phyloP scores from a whole-genome alignment of 2,113 vertebrate genomes.

The Nyctereutes procyonoides region DNA sequence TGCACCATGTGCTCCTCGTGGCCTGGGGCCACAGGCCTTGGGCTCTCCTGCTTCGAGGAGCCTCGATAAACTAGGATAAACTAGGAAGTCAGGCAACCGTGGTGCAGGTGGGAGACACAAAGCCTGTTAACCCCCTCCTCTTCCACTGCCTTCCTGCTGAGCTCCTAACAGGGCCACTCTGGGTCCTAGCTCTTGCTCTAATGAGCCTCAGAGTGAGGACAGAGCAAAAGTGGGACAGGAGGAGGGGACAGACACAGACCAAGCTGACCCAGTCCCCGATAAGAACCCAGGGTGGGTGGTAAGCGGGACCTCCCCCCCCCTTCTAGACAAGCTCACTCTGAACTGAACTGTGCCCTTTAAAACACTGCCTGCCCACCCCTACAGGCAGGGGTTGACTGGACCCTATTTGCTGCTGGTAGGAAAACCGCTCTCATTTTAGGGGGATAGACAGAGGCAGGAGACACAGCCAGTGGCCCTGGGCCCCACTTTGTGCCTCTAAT shows the following conservation, averaged over 20 bases:
- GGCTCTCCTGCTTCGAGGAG: neutral
- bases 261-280: neutral
- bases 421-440: neutral
- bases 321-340: neutral
- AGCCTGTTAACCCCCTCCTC: neutral
- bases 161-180: neutral
- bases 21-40: neutral
- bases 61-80: neutral
- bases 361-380: neutral
- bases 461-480: neutral
- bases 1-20: accelerated
- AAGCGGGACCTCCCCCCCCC: neutral
- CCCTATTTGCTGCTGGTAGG: neutral
- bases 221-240: neutral
- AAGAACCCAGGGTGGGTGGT: neutral
- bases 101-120: neutral
- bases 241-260: neutral
- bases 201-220: neutral
- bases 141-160: neutral
- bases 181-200: neutral
- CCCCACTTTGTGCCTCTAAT: neutral
- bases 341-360: neutral
- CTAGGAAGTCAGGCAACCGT: accelerated
- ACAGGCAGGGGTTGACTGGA: neutral
- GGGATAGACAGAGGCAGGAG: neutral